phyloP scores from a whole-genome alignment of 2,888 invertebrate genomes.

The Sthenelais limicola region DNA sequence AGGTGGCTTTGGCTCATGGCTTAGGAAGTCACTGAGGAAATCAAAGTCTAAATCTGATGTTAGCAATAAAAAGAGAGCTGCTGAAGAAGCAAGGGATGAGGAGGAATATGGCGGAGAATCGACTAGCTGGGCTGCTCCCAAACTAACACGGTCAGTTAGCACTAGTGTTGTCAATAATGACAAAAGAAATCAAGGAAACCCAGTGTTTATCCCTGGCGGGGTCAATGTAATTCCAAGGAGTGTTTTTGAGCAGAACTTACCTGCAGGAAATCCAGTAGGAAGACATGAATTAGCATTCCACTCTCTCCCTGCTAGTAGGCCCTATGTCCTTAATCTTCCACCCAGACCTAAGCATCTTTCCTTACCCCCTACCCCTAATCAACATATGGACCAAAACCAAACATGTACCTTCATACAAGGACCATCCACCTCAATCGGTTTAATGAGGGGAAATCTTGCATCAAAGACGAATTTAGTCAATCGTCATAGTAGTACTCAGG shows the following conservation, averaged over 20 bases:
- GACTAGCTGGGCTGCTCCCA: background rate
- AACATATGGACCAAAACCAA: background rate
- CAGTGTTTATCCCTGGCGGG: background rate
- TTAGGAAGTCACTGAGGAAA: constrained; percentile 10
- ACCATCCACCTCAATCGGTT: background rate
- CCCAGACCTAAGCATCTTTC: background rate
- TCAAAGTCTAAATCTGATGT: constrained; percentile 20
- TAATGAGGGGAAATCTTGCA: constrained; percentile 11
- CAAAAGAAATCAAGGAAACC: constrained; percentile 1
- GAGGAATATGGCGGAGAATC: constrained; percentile 21
- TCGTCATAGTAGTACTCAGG: no score
- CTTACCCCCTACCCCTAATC: constrained; percentile 1
- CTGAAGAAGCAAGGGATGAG: background rate
- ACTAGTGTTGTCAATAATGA: constrained; percentile 28
- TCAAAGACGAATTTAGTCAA: no score
- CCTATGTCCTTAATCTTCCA: constrained; percentile 3
- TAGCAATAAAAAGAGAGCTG: background rate
- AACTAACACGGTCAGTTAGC: constrained; percentile 26
- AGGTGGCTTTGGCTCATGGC: constrained; percentile 12
- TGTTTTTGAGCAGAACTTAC: background rate
- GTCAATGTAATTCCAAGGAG: background rate
- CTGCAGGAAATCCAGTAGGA: background rate
- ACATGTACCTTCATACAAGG: background rate
- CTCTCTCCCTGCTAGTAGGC: background rate
- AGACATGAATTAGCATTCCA: background rate